Evolutionary conservation across 2,888 invertebrate genomes (phyloP).

Genomic region (Napeogenes inachia): DNA sequence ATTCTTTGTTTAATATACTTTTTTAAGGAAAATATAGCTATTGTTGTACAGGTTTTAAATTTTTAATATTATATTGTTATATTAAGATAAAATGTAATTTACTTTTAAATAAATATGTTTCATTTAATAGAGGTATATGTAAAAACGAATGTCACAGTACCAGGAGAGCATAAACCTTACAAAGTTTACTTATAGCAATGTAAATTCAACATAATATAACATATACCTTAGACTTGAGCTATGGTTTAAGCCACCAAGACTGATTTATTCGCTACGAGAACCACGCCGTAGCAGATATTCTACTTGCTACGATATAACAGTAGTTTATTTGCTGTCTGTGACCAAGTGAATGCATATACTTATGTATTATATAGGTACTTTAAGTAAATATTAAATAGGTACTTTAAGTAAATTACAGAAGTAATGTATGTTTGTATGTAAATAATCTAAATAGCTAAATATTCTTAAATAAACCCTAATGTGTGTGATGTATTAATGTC

Average conservation of each 20-base stretch:
- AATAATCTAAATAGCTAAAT: no score
- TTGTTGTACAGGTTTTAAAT: not conserved
- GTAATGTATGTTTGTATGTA: no score
- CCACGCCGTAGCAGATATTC: constrained; percentile 1
- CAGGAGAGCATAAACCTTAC: no score
- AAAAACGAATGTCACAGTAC: no score
- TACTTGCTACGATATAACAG: not conserved
- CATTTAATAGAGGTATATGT: no score
- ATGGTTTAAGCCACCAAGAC: constrained; percentile 6
- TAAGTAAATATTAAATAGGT: no score
- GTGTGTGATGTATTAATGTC: no score
- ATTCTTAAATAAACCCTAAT: no score
- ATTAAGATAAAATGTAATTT: no score
- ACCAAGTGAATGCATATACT: not conserved
- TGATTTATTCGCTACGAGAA: constrained; percentile 7
- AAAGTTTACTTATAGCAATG: constrained; percentile 2
- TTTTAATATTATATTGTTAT: not conserved
- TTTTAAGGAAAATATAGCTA: not conserved
- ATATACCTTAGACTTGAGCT: constrained; percentile 2
- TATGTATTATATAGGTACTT: no score
- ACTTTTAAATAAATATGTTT: no score
- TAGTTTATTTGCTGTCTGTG: constrained; percentile 4
- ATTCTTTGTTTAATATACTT: not conserved
- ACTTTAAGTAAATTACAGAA: no score
- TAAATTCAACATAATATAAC: constrained; percentile 2